Percentiles rank a stretch among this genome's conserved stretches.
phyloP scores from a whole-genome alignment of 2,797 vertebrate species.

The Enoplosus armatus region DNA sequence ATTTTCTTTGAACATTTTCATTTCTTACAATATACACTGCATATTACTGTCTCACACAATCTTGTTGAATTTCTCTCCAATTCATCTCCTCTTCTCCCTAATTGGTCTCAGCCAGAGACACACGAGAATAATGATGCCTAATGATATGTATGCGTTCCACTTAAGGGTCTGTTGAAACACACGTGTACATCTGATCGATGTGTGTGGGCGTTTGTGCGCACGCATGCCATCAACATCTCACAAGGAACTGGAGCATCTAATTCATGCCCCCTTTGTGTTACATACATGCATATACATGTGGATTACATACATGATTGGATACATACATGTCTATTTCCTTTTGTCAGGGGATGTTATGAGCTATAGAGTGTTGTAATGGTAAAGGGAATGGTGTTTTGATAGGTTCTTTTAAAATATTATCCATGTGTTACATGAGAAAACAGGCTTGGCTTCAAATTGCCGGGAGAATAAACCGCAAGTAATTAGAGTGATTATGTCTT shows the following conservation, averaged over 20 bases:
- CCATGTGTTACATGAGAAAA: neutral
- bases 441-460: neutral
- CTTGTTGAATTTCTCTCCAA: conserved; percentile 13
- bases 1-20: too few relatives aligned
- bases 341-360: conserved; percentile 8
- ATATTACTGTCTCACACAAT: conserved; percentile 9
- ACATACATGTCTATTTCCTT: conserved; percentile 12
- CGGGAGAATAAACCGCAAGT: conserved; percentile 8
- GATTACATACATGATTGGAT: conserved; percentile 24
- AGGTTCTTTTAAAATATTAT: neutral
- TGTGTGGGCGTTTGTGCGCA: conserved; percentile 18
- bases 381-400: conserved; percentile 6
- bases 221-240: conserved; percentile 43
- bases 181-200: conserved; percentile 18
- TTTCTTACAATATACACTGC: neutral
- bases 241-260: conserved; percentile 61
- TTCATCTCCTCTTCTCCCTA: conserved; percentile 23
- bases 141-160: conserved; percentile 42
- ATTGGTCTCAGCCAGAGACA: conserved; percentile 37
- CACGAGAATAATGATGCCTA: conserved; percentile 32
- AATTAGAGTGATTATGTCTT: neutral
- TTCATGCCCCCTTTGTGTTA: conserved; percentile 19
- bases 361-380: neutral
- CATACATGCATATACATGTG: conserved; percentile 23
- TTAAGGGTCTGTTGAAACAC: conserved; percentile 19